phyloP scores from a whole-genome alignment of 1,140 invertebrate species.

The Pomacea maculata region DNA sequence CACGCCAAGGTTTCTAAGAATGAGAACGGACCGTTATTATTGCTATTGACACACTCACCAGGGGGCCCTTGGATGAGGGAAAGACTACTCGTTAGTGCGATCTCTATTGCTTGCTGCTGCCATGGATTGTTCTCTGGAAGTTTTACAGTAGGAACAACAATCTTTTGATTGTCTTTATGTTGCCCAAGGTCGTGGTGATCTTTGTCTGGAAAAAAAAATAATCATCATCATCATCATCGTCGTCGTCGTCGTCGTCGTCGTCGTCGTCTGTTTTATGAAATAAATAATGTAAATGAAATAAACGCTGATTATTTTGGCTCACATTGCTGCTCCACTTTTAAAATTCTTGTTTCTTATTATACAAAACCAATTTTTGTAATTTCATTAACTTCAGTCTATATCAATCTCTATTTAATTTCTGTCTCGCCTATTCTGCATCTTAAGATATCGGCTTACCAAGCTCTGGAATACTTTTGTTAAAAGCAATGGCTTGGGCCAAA shows the following conservation, averaged over 20 bases:
- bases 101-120: slow-evolving; percentile 39
- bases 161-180: neutral
- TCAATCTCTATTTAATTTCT: neutral
- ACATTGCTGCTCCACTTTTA: neutral
- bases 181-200: neutral
- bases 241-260: no score
- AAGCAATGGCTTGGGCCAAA: slow-evolving; percentile 25
- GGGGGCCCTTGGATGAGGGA: slow-evolving; percentile 56
- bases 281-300: neutral
- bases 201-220: neutral
- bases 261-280: neutral
- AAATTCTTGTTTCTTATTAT: neutral
- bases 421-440: neutral
- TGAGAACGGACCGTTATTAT: no score
- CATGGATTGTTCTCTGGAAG: slow-evolving; percentile 37
- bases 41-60: slow-evolving; percentile 28
- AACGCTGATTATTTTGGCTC: neutral
- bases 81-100: slow-evolving; percentile 35
- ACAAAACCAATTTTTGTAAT: neutral
- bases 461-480: slow-evolving; percentile 7
- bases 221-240: neutral
- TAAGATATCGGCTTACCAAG: slow-evolving; percentile 10
- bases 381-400: neutral
- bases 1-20: no score
- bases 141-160: neutral